Evolutionary conservation across 1,140 invertebrate species (phyloP).

Genomic region (Halictus rubicundus): DNA sequence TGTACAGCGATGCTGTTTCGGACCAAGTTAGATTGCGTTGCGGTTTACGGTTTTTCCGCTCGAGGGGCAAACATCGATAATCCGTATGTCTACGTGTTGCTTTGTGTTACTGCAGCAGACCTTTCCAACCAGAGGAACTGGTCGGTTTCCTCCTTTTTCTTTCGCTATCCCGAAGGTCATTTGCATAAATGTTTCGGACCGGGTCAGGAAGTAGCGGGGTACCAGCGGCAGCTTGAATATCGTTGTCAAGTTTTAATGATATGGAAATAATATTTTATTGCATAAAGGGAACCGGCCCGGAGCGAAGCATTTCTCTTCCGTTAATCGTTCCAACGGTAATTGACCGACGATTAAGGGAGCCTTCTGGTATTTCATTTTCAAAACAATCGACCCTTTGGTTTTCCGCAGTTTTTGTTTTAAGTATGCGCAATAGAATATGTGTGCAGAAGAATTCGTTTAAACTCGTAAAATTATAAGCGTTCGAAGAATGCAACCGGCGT

Average conservation of each 20-base stretch:
- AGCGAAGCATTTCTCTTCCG: not conserved
- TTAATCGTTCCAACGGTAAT: constrained; percentile 20
- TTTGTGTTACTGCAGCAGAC: not conserved
- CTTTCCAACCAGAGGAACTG: not conserved
- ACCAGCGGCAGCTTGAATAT: not conserved
- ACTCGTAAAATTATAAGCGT: too few species aligned
- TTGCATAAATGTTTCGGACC: constrained; percentile 20
- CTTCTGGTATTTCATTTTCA: too few species aligned
- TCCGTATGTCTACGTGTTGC: constrained; percentile 29
- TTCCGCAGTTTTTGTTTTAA: too few species aligned
- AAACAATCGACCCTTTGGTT: too few species aligned
- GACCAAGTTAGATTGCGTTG: constrained; percentile 61
- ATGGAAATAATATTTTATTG: constrained; percentile 41
- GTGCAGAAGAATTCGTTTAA: not conserved
- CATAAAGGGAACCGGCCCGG: not conserved
- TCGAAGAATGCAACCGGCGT: too few species aligned
- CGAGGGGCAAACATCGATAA: constrained; percentile 44
- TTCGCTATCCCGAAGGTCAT: not conserved
- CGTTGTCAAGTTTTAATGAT: constrained; percentile 25
- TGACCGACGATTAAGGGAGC: not conserved
- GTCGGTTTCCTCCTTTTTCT: not conserved
- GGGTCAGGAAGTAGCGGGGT: not conserved
- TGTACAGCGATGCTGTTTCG: constrained; percentile 7
- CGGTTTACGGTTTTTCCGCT: constrained; percentile 56
- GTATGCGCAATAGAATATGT: too few species aligned